These are phyloP conservation scores for Podiceps cristatus DNA, from an alignment of 2,113 vertebrate genomes.

Conservation along the genomic window DNA sequence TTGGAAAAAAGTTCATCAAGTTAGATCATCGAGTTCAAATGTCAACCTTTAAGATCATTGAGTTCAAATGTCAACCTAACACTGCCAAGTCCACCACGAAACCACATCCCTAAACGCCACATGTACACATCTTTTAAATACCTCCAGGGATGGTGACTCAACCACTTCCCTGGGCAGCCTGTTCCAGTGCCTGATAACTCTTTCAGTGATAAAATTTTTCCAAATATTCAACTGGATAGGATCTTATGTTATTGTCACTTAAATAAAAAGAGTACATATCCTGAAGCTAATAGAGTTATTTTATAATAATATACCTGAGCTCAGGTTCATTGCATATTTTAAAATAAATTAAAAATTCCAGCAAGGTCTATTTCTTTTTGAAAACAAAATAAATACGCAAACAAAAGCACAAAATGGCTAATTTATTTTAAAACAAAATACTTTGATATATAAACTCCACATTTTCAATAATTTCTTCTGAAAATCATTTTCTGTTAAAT, in stretches of 20 bases:
- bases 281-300: neutral
- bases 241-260: neutral
- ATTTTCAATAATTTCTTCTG: neutral
- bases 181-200: too few species aligned
- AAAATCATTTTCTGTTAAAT: neutral
- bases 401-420: neutral
- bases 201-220: too few species aligned
- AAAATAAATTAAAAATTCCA: neutral
- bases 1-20: too few species aligned
- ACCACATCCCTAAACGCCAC: too few species aligned
- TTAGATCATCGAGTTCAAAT: too few species aligned
- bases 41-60: too few species aligned
- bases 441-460: rapidly evolving
- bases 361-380: neutral
- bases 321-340: neutral
- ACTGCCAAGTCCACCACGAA: too few species aligned
- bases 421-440: neutral
- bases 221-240: neutral
- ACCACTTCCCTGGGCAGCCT: too few species aligned
- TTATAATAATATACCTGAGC: neutral
- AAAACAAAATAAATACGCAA: neutral
- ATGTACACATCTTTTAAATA: too few species aligned
- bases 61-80: too few species aligned
- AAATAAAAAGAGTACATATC: neutral
- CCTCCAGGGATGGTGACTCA: too few species aligned